phyloP scores from a whole-genome alignment of 1,140 invertebrate species.

The Anthonomus grandis region DNA sequence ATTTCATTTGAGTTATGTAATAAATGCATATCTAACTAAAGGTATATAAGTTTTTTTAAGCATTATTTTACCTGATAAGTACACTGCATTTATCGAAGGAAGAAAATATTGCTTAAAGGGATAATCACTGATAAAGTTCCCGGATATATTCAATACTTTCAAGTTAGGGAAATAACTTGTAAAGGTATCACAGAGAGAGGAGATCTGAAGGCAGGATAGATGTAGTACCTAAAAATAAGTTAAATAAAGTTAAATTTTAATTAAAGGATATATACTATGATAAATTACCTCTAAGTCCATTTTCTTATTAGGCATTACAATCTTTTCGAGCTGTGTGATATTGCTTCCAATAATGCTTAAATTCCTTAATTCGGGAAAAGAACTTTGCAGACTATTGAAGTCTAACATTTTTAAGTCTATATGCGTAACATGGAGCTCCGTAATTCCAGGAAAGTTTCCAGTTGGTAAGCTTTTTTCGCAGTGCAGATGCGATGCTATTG shows the following conservation, averaged over 20 bases:
- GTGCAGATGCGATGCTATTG: neutral
- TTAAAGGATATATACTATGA: neutral
- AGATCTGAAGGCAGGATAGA: slow-evolving; percentile 16
- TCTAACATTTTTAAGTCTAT: slow-evolving; percentile 4
- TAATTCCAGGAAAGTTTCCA: slow-evolving; percentile 1
- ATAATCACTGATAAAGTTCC: slow-evolving; percentile 23
- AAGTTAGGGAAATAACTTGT: slow-evolving; percentile 25
- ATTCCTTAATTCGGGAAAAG: slow-evolving; percentile 4
- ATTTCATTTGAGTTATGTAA: neutral
- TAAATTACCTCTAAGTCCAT: neutral
- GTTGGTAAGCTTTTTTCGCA: slow-evolving; percentile 4
- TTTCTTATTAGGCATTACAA: neutral
- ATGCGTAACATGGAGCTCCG: neutral
- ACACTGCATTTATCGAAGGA: slow-evolving; percentile 18
- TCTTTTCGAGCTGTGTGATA: neutral
- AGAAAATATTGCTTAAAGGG: too few relatives aligned
- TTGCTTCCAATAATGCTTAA: slow-evolving; percentile 14
- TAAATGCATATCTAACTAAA: too few relatives aligned
- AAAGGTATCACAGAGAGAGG: slow-evolving; percentile 22
- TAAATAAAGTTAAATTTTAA: slow-evolving; percentile 1
- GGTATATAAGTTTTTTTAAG: too few relatives aligned
- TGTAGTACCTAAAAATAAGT: slow-evolving; percentile 25
- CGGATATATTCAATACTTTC: slow-evolving; percentile 22
- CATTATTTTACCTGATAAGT: slow-evolving; percentile 24
- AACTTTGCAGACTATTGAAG: slow-evolving; percentile 8